Evolutionary conservation across 2,888 invertebrate species (phyloP).

Genomic region (Beris chalybata): DNA sequence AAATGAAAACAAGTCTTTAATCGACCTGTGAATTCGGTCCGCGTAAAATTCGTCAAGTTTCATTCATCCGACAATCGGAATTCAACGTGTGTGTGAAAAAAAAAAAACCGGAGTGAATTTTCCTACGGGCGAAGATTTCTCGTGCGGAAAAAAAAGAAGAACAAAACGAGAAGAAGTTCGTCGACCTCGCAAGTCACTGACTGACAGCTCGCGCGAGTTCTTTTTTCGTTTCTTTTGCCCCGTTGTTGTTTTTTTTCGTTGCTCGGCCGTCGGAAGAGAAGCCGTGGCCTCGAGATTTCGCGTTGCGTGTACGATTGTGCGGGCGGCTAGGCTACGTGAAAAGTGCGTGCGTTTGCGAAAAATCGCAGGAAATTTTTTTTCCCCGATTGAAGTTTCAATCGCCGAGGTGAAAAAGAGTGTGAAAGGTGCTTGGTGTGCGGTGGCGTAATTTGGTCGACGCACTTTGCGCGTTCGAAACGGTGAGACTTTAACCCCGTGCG

Average conservation of each 20-base stretch:
- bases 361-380: conserved; percentile 11
- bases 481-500: conserved; percentile 1
- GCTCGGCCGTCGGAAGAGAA: neutral
- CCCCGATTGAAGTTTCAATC: conserved; percentile 15
- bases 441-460: neutral
- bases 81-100: conserved; percentile 6
- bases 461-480: neutral
- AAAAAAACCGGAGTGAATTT: neutral
- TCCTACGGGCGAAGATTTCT: neutral
- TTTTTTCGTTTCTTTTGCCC: conserved; percentile 12
- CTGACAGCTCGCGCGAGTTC: conserved; percentile 32
- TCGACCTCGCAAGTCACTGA: conserved; percentile 40
- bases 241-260: neutral
- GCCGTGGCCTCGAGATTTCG: neutral
- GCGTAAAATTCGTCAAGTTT: neutral
- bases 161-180: conserved; percentile 33
- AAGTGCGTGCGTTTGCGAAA: conserved; percentile 2
- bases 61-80: conserved; percentile 14
- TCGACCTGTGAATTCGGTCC: neutral
- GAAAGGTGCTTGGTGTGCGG: conserved; percentile 8
- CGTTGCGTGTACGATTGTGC: neutral
- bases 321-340: neutral
- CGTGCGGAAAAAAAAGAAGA: conserved; percentile 19
- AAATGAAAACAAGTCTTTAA: conserved; percentile 1
- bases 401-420: neutral